A percentile compares a stretch with the other conserved stretches of the same genome.
Evolutionary conservation across 2,797 vertebrate species (phyloP).

Genomic region (Pseudochaenichthys georgianus): DNA sequence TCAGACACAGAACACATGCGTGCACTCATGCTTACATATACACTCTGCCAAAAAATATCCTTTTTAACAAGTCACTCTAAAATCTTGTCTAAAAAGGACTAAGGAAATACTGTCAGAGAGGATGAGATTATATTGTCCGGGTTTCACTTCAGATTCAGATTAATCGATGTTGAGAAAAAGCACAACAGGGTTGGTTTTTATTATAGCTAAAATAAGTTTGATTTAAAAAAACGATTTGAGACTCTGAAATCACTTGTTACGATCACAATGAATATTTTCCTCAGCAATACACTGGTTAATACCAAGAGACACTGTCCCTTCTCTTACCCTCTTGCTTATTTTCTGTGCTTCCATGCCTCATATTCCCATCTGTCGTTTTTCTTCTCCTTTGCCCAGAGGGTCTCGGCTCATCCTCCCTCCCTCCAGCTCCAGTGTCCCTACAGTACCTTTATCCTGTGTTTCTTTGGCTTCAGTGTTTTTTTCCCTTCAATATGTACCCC

Average conservation of each 20-base stretch:
- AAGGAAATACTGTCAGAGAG: constrained; percentile 11
- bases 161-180: constrained; percentile 16
- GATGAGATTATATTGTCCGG: constrained; percentile 12
- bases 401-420: constrained; percentile 46
- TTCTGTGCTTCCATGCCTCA: constrained; percentile 61
- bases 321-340: constrained; percentile 35
- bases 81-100: constrained; percentile 13
- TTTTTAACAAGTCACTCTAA: constrained; percentile 13
- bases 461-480: constrained; percentile 27
- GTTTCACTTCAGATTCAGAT: constrained; percentile 23
- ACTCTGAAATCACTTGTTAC: constrained; percentile 23
- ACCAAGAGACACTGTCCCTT: constrained; percentile 1
- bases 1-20: constrained; percentile 53
- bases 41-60: constrained; percentile 30
- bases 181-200: constrained; percentile 12
- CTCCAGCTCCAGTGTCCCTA: constrained; percentile 22
- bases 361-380: constrained; percentile 68
- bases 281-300: not conserved
- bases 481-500: constrained; percentile 11
- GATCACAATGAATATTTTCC: constrained; percentile 21
- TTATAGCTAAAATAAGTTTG: not conserved
- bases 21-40: constrained; percentile 22
- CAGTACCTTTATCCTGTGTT: constrained; percentile 33
- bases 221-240: constrained; percentile 24
- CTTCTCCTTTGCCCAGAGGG: constrained; percentile 62